Percentiles rank a stretch among this genome's conserved stretches.
These are phyloP conservation scores for Drosophila simulans DNA, from an alignment of 1,140 invertebrate species.

Conservation along the genomic window DNA sequence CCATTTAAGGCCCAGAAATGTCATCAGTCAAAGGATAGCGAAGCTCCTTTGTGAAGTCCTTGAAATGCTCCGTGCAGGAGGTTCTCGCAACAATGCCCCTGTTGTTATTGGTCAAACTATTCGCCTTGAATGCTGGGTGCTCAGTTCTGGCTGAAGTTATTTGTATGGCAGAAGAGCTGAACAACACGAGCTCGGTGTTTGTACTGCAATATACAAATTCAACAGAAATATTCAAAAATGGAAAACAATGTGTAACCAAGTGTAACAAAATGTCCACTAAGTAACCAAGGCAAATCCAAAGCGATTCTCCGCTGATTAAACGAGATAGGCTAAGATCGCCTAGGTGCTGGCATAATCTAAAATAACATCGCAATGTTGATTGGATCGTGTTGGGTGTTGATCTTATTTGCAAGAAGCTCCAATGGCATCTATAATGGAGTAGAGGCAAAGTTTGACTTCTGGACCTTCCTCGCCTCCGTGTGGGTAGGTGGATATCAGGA, in stretches of 20 bases:
- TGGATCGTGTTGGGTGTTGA: background rate
- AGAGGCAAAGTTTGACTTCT: background rate
- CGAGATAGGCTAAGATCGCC: no score
- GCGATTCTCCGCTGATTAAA: background rate
- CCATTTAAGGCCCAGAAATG: slow-evolving; percentile 18
- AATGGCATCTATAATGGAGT: background rate
- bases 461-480: slow-evolving; percentile 1
- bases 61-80: background rate
- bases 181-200: background rate
- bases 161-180: no score
- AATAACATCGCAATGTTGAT: background rate
- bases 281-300: background rate
- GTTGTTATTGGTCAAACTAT: background rate
- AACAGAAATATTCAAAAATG: no score
- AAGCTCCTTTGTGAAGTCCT: slow-evolving; percentile 5
- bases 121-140: background rate
- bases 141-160: background rate
- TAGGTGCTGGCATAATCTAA: background rate
- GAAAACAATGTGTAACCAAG: no score
- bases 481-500: slow-evolving; percentile 1
- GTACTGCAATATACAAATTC: no score
- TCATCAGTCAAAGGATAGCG: slow-evolving; percentile 19
- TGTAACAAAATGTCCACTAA: background rate
- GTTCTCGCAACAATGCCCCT: background rate
- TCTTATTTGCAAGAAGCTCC: background rate